A percentile compares a stretch with the other conserved stretches of the same genome.
Conservation (phyloP, 2,888 invertebrate species). For the Allolobophora icterica region DNA sequence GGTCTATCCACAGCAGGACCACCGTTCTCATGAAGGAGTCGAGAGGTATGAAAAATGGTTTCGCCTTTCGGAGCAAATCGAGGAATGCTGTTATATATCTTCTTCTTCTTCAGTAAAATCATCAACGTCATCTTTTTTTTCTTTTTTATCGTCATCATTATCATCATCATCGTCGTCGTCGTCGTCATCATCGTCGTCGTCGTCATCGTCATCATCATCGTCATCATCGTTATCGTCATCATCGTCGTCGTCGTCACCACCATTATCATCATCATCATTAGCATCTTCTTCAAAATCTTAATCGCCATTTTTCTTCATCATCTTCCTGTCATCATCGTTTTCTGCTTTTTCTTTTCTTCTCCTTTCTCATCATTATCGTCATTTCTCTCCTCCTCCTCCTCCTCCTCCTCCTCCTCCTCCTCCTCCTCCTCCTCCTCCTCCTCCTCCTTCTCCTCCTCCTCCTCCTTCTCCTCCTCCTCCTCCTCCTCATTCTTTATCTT, state of each 20-base stretch:
- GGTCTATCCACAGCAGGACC: background rate
- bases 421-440: background rate
- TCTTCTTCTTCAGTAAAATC: background rate
- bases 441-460: background rate
- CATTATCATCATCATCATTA: conserved; percentile 34
- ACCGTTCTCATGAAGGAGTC: too few species aligned
- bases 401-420: background rate
- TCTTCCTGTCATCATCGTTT: background rate
- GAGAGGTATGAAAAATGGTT: too few species aligned
- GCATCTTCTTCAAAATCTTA: conserved; percentile 27
- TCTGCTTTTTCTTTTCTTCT: background rate
- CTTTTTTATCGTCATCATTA: background rate
- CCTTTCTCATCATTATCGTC: background rate
- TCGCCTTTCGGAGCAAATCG: too few species aligned
- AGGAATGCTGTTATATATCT: background rate
- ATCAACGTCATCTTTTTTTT: background rate
- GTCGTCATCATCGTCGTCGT: conserved; percentile 29
- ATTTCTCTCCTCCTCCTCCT: background rate
- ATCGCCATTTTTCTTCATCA: background rate
- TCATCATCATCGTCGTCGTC: conserved; percentile 34
- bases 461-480: background rate
- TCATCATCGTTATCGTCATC: conserved; percentile 36
- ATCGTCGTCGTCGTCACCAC: conserved; percentile 33
- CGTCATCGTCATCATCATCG: conserved; percentile 33
- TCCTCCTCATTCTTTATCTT: background rate